A percentile compares a stretch with the other conserved stretches of the same genome.
These are phyloP conservation scores for Allophyes oxyacanthae DNA, from an alignment of 2,888 invertebrate genomes.

Conservation along the genomic window DNA sequence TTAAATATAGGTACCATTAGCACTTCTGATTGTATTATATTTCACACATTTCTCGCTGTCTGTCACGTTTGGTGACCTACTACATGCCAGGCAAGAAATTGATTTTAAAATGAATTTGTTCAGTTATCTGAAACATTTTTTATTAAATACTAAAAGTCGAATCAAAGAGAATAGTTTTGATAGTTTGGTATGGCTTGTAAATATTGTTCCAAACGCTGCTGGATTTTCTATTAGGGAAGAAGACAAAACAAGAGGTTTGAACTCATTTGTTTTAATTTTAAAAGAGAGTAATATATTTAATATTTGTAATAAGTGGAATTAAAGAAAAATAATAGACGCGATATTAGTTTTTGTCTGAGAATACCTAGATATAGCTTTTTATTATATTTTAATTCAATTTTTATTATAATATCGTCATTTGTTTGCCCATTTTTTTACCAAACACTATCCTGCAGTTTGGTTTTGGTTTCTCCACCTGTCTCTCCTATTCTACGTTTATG, in stretches of 20 bases:
- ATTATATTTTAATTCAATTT: too few species aligned
- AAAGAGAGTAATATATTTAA: too few species aligned
- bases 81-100: too few species aligned
- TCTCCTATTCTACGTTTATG: slow-evolving; percentile 74
- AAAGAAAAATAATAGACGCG: too few species aligned
- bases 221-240: slow-evolving; percentile 69
- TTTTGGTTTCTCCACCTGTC: slow-evolving; percentile 72
- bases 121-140: slow-evolving; percentile 30
- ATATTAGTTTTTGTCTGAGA: too few species aligned
- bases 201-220: slow-evolving; percentile 64
- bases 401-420: too few species aligned
- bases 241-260: slow-evolving; percentile 64
- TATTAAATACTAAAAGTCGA: slow-evolving; percentile 48
- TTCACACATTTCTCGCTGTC: not conserved
- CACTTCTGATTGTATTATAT: not conserved
- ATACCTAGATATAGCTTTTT: too few species aligned
- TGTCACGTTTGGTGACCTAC: not conserved
- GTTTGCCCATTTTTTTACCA: not conserved
- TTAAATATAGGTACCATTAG: too few species aligned
- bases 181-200: slow-evolving; percentile 70
- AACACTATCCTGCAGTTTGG: slow-evolving; percentile 57
- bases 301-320: too few species aligned
- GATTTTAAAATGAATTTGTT: slow-evolving; percentile 47
- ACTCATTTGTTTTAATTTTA: not conserved
- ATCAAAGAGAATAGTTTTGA: slow-evolving; percentile 64